Conservation (phyloP, 2,888 invertebrate species). For the Cephus sareptanus region DNA sequence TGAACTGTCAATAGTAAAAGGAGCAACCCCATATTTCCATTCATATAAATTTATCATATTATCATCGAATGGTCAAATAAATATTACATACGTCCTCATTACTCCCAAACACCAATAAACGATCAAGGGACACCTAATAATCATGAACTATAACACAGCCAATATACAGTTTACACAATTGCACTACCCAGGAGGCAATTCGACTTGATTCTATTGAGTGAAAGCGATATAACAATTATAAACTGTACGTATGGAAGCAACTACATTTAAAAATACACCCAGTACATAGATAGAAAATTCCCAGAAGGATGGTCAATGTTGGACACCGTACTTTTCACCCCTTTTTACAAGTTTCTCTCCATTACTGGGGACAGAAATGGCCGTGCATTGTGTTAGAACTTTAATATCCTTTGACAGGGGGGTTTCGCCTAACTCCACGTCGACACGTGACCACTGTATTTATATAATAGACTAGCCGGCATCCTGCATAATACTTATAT, state of each 20-base stretch:
- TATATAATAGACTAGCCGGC: slow-evolving; percentile 17
- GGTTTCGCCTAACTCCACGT: slow-evolving; percentile 34
- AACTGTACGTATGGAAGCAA: neutral
- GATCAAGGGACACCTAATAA: neutral
- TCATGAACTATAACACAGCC: neutral
- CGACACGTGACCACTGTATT: slow-evolving; percentile 53
- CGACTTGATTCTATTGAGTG: neutral
- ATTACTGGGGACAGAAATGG: neutral
- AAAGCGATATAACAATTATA: neutral
- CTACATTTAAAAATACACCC: neutral
- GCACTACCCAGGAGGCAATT: neutral
- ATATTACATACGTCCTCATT: neutral
- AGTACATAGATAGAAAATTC: neutral
- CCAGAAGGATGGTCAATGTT: neutral
- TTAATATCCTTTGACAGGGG: slow-evolving; percentile 58
- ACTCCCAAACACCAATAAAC: neutral
- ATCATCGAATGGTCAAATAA: neutral
- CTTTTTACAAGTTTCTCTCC: neutral
- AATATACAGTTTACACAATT: neutral
- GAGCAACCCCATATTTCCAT: neutral
- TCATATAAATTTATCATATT: neutral
- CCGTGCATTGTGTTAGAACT: slow-evolving; percentile 48
- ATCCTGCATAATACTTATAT: slow-evolving; percentile 4
- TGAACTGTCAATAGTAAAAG: neutral
- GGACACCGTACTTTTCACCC: neutral